Conservation (phyloP, 2,888 invertebrate species). For the Boloria euphrosyne region DNA sequence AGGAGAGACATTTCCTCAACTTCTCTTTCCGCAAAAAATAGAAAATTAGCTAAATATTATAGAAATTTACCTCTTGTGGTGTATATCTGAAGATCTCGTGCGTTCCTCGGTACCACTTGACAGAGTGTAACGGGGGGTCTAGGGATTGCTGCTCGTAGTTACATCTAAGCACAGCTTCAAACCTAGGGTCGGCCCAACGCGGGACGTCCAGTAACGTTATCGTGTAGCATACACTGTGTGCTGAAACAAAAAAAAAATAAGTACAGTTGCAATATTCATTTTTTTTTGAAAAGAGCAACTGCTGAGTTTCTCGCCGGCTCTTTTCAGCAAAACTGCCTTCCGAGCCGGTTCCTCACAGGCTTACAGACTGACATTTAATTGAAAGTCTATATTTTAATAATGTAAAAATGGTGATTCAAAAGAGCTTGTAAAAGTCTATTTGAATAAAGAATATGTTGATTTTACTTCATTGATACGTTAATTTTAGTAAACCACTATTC, state of each 20-base stretch:
- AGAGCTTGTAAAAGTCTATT: too few relatives aligned
- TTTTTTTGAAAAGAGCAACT: too few relatives aligned
- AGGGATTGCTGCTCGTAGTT: conserved; percentile 60
- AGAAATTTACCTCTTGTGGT: conserved; percentile 63
- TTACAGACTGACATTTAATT: too few relatives aligned
- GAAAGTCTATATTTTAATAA: too few relatives aligned
- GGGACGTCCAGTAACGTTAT: conserved; percentile 72
- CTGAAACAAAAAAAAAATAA: conserved; percentile 54
- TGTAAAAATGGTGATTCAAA: too few relatives aligned
- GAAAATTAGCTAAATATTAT: neutral
- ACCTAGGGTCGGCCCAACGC: conserved; percentile 66
- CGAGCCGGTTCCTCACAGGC: too few relatives aligned
- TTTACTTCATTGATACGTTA: too few relatives aligned
- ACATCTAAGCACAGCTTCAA: conserved; percentile 66
- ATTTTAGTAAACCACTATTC: neutral
- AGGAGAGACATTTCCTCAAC: too few relatives aligned
- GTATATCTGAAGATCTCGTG: conserved; percentile 75
- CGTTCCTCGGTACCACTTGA: conserved; percentile 88
- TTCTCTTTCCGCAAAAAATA: neutral
- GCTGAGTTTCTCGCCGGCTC: too few relatives aligned
- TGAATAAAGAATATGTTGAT: too few relatives aligned
- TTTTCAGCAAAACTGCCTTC: too few relatives aligned
- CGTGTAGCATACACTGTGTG: conserved; percentile 65
- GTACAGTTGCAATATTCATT: too few relatives aligned
- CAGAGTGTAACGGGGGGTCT: conserved; percentile 85